phyloP scores from a whole-genome alignment of 92 coral and sea anemone species.

The Zoanthus solanderi region DNA sequence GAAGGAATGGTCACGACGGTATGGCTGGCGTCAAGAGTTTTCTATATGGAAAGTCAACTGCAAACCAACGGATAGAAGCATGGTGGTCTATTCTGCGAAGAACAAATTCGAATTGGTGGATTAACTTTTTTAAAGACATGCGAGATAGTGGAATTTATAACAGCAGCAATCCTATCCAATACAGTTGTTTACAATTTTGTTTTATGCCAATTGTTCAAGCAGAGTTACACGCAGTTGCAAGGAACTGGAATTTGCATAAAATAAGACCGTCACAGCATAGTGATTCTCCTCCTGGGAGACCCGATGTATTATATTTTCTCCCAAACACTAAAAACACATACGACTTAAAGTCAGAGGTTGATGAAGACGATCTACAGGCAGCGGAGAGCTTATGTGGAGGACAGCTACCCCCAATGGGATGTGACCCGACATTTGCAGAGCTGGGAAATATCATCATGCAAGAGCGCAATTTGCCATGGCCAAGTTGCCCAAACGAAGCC shows the following conservation, averaged over 20 bases:
- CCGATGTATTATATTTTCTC: slow-evolving; percentile 3
- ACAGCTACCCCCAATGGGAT: slow-evolving; percentile 9
- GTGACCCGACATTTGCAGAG: slow-evolving; percentile 29
- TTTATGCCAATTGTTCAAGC: slow-evolving; percentile 4
- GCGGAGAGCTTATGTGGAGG: slow-evolving; percentile 18
- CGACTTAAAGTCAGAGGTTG: slow-evolving; percentile 6
- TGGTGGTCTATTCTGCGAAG: slow-evolving; percentile 37
- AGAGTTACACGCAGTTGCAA: slow-evolving; percentile 6
- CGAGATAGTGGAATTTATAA: slow-evolving; percentile 20
- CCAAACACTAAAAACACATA: slow-evolving; percentile 3
- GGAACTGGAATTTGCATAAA: slow-evolving; percentile 4
- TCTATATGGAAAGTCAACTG: slow-evolving; percentile 18
- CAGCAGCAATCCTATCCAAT: slow-evolving; percentile 28
- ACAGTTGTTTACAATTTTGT: slow-evolving; percentile 44
- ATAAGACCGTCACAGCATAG: slow-evolving; percentile 6
- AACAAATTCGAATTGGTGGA: slow-evolving; percentile 33
- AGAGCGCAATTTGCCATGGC: slow-evolving; percentile 10
- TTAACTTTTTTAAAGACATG: slow-evolving; percentile 48
- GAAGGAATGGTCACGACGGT: slow-evolving; percentile 5
- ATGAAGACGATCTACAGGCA: slow-evolving; percentile 2
- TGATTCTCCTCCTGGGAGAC: slow-evolving; percentile 7
- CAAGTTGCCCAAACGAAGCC: slow-evolving; percentile 13
- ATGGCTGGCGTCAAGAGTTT: slow-evolving; percentile 11
- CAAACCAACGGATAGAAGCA: slow-evolving; percentile 33
- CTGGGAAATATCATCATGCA: not conserved